Percentiles rank a stretch among this genome's conserved stretches.
phyloP scores from a whole-genome alignment of 2,888 invertebrate genomes.

The Drosophila differens region DNA sequence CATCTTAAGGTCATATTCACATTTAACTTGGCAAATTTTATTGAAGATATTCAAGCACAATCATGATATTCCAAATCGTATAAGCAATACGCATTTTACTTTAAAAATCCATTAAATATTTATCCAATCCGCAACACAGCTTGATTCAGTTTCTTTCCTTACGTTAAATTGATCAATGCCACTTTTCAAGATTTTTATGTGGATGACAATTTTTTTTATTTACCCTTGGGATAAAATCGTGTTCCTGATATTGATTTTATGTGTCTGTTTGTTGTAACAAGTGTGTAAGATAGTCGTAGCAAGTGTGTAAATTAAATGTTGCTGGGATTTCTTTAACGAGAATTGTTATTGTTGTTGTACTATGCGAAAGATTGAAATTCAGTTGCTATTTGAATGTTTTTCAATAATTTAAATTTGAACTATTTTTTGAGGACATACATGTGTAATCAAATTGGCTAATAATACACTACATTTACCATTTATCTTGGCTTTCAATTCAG shows the following conservation, averaged over 20 bases:
- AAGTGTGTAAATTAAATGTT: constrained; percentile 32
- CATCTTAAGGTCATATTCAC: not conserved
- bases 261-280: constrained; percentile 2
- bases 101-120: constrained; percentile 6
- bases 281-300: constrained; percentile 6
- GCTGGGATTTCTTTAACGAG: not conserved
- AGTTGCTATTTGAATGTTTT: constrained; percentile 13
- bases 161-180: constrained; percentile 6
- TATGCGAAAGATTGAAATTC: constrained; percentile 27
- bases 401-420: constrained; percentile 21
- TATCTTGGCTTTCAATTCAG: constrained; percentile 1
- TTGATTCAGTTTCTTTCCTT: constrained; percentile 11
- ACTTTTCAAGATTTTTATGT: constrained; percentile 20
- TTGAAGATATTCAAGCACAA: constrained; percentile 1
- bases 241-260: constrained; percentile 49
- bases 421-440: constrained; percentile 27
- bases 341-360: constrained; percentile 23
- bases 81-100: not conserved
- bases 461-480: constrained; percentile 25
- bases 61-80: constrained; percentile 12
- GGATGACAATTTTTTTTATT: constrained; percentile 39
- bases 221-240: constrained; percentile 26
- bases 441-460: constrained; percentile 29
- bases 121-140: constrained; percentile 5
- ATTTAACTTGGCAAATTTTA: not conserved